Conservation (phyloP, 2,113 vertebrate genomes). For the Glaucidium brasilianum region DNA sequence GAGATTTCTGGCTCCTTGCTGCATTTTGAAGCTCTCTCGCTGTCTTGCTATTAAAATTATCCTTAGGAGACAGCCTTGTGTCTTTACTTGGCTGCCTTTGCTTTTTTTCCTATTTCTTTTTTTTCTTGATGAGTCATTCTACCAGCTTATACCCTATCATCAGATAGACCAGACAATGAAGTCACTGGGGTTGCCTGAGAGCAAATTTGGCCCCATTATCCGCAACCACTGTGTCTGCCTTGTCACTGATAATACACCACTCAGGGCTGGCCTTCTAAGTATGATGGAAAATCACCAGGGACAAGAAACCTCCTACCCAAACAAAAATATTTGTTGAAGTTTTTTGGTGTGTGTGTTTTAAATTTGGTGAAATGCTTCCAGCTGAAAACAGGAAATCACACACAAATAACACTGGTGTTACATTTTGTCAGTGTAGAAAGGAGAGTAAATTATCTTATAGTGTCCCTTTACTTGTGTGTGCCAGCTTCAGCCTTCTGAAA, state of each 20-base stretch:
- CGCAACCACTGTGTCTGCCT: constrained; percentile 35
- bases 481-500: background rate
- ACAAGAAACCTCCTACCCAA: background rate
- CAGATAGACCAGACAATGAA: constrained; percentile 67
- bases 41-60: constrained; percentile 25
- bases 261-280: background rate
- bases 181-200: constrained; percentile 61
- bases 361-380: constrained; percentile 16
- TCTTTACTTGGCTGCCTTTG: constrained; percentile 56
- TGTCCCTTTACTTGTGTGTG: background rate
- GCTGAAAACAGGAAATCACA: constrained; percentile 40
- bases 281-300: constrained; percentile 54
- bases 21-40: background rate
- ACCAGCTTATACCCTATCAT: constrained; percentile 61
- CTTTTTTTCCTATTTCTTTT: constrained; percentile 18
- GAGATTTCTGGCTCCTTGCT: constrained; percentile 33
- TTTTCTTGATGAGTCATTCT: constrained; percentile 57
- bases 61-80: constrained; percentile 17
- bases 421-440: background rate
- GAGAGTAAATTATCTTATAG: background rate
- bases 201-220: constrained; percentile 53
- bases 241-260: constrained; percentile 16
- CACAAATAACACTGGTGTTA: background rate
- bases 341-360: background rate
- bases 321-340: constrained; percentile 34